phyloP scores from a whole-genome alignment of 1,140 invertebrate species.

The Bemisia tabaci region DNA sequence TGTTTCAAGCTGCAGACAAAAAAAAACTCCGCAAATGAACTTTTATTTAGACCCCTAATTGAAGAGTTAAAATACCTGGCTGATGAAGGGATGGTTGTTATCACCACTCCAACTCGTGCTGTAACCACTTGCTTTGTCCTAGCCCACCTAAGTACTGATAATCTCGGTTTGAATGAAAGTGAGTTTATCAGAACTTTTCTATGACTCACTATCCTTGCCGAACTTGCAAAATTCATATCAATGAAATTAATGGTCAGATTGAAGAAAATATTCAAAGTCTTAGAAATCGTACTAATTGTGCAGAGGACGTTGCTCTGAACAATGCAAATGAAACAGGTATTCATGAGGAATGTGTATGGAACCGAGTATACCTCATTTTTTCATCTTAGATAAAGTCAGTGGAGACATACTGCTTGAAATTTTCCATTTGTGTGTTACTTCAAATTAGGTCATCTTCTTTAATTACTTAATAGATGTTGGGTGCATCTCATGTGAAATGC shows the following conservation, averaged over 20 bases:
- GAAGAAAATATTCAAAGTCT: not conserved
- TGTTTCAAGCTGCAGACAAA: constrained; percentile 8
- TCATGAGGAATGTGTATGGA: constrained; percentile 4
- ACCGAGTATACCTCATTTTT: too few species aligned
- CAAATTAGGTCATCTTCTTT: too few species aligned
- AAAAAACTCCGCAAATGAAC: constrained; percentile 1
- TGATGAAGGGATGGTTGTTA: not conserved
- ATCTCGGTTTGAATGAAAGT: constrained; percentile 18
- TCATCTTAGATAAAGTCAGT: too few species aligned
- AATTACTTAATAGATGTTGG: too few species aligned
- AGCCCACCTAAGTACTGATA: constrained; percentile 17
- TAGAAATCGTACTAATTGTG: constrained; percentile 6
- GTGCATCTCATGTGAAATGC: too few species aligned
- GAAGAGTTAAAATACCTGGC: constrained; percentile 2
- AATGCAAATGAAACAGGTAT: not conserved
- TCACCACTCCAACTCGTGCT: not conserved
- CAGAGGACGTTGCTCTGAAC: not conserved
- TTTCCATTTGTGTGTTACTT: too few species aligned
- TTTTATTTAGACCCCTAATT: not conserved
- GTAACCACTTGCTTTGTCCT: constrained; percentile 15
- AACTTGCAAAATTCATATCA: constrained; percentile 16
- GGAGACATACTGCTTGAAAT: too few species aligned
- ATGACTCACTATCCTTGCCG: constrained; percentile 15
- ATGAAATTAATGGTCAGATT: not conserved
- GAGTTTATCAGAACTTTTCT: constrained; percentile 18